Base-by-base conservation (phyloP, 2,888 invertebrate species). In the Drosophila ustulata region DNA sequence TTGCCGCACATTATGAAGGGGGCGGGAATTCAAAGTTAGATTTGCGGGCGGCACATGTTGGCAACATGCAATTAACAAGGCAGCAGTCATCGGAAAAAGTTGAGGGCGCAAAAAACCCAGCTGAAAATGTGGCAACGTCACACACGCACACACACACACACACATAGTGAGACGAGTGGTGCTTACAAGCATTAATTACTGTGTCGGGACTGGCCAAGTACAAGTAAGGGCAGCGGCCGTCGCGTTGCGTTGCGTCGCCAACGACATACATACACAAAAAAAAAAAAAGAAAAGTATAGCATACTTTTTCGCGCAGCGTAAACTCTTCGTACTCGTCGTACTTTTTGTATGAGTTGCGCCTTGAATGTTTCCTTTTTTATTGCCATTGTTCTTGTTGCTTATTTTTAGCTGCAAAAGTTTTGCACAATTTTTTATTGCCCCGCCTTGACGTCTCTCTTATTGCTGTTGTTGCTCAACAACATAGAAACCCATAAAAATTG, bases 111-210 rank as follows among this genome's bases (percentile, higher is more conserved):
- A 30, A 28, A 50, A 41, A 69, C 4, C 28, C 53, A 65, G 56
- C 65, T 28, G 61, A 61, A 66, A 71, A 64, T 76, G 59, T 86
- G 68, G 77, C 80, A 83, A 72, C 65, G 51, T 72, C 56, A 23
- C 50, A 34, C 59, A 50, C 55, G 45, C 51, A 49, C 47, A 47
- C 66, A 43, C 25, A 30, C 30, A 45, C 45, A 59, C 45, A 51
- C 25, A 49, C 46, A 39, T 43, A 46, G 57, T 37, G 30, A 63
- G 56, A 66, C 63, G 68, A 82, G 77, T 75, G 77, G 84, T 80
- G 82, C 75, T 89, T 73, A 75, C 76, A 75, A 73, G 71, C 89
- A 85, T 82, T 83, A 83, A 83, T 83, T 83, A 89, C 89, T 78
- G 55, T 78, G 88, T 64, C 58, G 59, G 64, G 64, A 66, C 75